These are phyloP conservation scores for Enteromius viviparus DNA, from an alignment of 2,797 vertebrate genomes.

Conservation along the genomic window DNA sequence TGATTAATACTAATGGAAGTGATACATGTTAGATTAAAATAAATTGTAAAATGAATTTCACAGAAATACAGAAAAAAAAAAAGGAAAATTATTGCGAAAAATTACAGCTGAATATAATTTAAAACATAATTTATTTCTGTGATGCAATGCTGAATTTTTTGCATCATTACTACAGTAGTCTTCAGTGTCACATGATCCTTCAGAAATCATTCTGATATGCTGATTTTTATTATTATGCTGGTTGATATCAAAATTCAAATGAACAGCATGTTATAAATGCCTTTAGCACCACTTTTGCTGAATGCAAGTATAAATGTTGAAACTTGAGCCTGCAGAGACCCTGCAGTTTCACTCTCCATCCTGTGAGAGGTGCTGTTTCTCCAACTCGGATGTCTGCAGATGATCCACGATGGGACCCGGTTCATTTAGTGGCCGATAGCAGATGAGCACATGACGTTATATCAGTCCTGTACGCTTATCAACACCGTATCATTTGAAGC, in stretches of 20 bases:
- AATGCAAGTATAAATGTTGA: neutral
- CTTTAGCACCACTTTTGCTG: neutral
- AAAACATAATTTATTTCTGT: neutral
- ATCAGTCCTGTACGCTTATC: neutral
- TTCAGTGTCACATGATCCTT: neutral
- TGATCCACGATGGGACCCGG: neutral
- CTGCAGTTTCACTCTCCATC: constrained; percentile 22
- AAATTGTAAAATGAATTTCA: neutral
- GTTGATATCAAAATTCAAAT: too few species aligned
- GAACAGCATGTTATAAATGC: neutral
- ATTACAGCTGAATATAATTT: neutral
- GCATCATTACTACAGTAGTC: neutral
- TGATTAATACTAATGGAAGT: neutral
- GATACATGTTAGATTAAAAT: neutral
- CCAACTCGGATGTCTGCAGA: neutral
- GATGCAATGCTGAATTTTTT: neutral
- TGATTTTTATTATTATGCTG: neutral
- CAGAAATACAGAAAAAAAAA: neutral
- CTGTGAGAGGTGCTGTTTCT: constrained; percentile 49
- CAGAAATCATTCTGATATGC: neutral
- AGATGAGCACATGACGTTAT: constrained; percentile 14
- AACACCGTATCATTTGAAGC: neutral
- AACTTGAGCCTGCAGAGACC: neutral
- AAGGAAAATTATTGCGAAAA: neutral
- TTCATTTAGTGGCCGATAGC: neutral